Percentiles rank a stretch among this genome's conserved stretches.
Evolutionary conservation across 2,888 invertebrate species (phyloP).

Genomic region (Xanthostigma xanthostigma): DNA sequence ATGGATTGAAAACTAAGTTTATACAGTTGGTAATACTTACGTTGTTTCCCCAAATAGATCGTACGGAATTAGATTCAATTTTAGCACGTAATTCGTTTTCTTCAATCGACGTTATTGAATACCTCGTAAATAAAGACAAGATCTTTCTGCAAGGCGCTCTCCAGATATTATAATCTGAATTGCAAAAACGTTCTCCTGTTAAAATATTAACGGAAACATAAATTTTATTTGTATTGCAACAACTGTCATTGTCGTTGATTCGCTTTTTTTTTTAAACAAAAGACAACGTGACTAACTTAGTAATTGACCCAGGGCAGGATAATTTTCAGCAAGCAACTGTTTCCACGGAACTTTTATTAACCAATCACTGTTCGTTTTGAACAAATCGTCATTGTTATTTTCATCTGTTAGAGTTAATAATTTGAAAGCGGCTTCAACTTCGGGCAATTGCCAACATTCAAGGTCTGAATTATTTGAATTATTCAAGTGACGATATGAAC

Average conservation of each 20-base stretch:
- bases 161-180: not conserved
- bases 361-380: not conserved
- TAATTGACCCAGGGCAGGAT: not conserved
- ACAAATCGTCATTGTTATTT: not conserved
- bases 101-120: constrained; percentile 1
- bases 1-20: no score
- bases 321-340: not conserved
- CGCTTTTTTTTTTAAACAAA: not conserved
- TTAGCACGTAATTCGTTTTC: constrained; percentile 1
- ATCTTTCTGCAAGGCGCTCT: no score
- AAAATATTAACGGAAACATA: not conserved
- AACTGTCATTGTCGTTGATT: not conserved
- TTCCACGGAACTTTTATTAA: not conserved
- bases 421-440: not conserved
- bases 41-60: constrained; percentile 1
- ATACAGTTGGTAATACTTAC: not conserved
- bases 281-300: not conserved
- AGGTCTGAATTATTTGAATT: not conserved
- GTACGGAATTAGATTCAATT: not conserved
- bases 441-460: constrained; percentile 1
- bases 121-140: not conserved
- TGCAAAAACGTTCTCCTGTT: not conserved
- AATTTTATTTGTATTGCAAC: not conserved
- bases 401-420: not conserved
- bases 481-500: not conserved